These are phyloP conservation scores for Ptychoptera contaminata DNA, from an alignment of 2,888 invertebrate species.

Conservation along the genomic window DNA sequence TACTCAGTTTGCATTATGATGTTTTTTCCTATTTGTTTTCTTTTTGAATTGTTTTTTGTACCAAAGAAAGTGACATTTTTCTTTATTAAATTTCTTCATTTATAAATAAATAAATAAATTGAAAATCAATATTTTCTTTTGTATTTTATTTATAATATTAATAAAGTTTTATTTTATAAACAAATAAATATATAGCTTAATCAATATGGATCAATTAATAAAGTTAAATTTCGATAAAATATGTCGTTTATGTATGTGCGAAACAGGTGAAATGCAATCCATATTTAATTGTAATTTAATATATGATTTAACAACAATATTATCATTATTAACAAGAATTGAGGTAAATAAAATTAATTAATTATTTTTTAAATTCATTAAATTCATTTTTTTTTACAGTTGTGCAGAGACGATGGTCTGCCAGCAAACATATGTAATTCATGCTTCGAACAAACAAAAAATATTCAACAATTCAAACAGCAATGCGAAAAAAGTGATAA, in stretches of 20 bases:
- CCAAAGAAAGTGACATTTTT: no score
- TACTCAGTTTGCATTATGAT: no score
- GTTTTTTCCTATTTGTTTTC: no score
- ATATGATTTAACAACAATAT: conserved; percentile 30
- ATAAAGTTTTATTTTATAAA: no score
- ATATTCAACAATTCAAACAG: conserved; percentile 33
- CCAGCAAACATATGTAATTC: conserved; percentile 33
- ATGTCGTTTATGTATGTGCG: conserved; percentile 33
- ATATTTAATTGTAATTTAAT: conserved; percentile 27
- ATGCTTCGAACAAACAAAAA: conserved; percentile 30
- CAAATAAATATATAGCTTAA: no score
- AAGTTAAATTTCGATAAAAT: conserved; percentile 24
- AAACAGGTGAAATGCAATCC: conserved; percentile 26
- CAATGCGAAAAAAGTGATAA: conserved; percentile 32
- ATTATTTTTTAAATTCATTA: conserved; percentile 22
- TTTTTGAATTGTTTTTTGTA: no score
- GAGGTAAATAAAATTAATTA: neutral
- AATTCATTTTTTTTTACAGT: conserved; percentile 1
- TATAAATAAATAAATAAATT: no score
- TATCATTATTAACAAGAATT: conserved; percentile 32
- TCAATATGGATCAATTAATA: no score
- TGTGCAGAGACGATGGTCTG: conserved; percentile 31
- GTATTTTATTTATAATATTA: no score
- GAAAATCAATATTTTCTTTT: no score
- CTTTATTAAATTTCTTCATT: no score